Percentiles rank a stretch among this genome's conserved stretches.
phyloP scores from a whole-genome alignment of 2,888 invertebrate genomes.

The Nysson spinosus region DNA sequence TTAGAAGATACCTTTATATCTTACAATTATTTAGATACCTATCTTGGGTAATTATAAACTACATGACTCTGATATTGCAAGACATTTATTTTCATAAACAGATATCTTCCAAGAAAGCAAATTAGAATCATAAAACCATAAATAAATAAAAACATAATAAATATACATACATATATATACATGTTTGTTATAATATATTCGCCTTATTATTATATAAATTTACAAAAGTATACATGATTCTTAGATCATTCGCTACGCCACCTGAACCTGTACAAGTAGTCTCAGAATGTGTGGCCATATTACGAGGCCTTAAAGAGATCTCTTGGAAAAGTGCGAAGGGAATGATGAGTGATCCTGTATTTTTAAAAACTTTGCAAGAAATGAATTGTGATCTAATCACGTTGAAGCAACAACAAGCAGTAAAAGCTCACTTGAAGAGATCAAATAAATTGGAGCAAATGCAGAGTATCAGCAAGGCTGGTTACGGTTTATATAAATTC shows the following conservation, averaged over 20 bases:
- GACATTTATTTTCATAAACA: no score
- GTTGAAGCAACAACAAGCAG: conserved; percentile 83
- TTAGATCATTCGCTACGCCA: conserved; percentile 91
- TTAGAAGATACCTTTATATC: no score
- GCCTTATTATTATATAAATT: no score
- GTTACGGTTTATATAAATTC: conserved; percentile 90
- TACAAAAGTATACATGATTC: not conserved
- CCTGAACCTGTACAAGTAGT: conserved; percentile 93
- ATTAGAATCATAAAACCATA: no score
- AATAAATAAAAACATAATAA: no score
- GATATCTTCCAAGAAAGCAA: no score
- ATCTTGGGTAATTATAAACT: no score
- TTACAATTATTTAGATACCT: no score
- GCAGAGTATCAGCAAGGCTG: conserved; percentile 90
- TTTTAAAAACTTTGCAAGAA: conserved; percentile 88
- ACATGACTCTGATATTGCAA: no score
- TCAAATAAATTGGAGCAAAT: conserved; percentile 88
- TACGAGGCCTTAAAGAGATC: conserved; percentile 89
- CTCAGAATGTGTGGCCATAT: conserved; percentile 92
- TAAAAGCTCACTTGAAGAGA: conserved; percentile 85
- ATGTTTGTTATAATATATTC: no score
- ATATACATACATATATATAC: no score
- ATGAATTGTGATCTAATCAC: conserved; percentile 91
- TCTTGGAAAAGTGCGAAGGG: conserved; percentile 94
- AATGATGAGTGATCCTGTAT: conserved; percentile 95